Evolutionary conservation across 2,888 invertebrate species (phyloP).

Genomic region (Pheosia tremula): DNA sequence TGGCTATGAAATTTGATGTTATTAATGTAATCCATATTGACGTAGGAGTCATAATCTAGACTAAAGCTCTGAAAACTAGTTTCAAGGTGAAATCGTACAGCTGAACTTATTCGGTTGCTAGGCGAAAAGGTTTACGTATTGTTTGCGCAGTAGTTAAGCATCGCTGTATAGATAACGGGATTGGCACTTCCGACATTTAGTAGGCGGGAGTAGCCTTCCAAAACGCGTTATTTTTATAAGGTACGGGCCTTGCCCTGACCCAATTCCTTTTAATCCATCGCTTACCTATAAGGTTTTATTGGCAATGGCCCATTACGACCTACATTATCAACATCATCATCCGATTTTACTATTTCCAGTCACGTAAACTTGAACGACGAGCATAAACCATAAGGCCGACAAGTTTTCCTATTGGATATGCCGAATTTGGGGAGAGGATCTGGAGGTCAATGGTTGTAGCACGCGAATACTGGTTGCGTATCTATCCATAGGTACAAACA

Average conservation of each 20-base stretch:
- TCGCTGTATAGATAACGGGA: conserved; percentile 56
- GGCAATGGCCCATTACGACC: conserved; percentile 83
- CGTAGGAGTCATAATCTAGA: conserved; percentile 28
- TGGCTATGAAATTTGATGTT: conserved; percentile 27
- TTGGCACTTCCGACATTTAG: conserved; percentile 56
- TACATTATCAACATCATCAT: conserved; percentile 84
- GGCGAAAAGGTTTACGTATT: conserved; percentile 41
- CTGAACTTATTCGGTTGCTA: conserved; percentile 30
- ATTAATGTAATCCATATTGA: conserved; percentile 27
- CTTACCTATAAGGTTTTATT: conserved; percentile 85
- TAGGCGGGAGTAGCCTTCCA: conserved; percentile 55
- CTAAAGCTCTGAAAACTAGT: conserved; percentile 29
- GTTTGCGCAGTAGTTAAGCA: conserved; percentile 48
- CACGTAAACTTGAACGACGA: conserved; percentile 81
- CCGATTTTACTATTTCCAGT: conserved; percentile 84
- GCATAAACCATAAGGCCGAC: conserved; percentile 74
- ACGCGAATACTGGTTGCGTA: conserved; percentile 37
- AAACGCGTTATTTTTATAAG: conserved; percentile 76
- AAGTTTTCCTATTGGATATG: conserved; percentile 50
- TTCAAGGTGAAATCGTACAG: conserved; percentile 33
- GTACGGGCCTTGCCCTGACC: conserved; percentile 78
- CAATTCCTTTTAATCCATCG: conserved; percentile 82
- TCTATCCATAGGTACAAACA: conserved; percentile 26
- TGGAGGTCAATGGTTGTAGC: conserved; percentile 38
- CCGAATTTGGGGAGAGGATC: conserved; percentile 45